Evolutionary conservation across 2,797 vertebrate species (phyloP).

Genomic region (Hydrocynus forskahlii): DNA sequence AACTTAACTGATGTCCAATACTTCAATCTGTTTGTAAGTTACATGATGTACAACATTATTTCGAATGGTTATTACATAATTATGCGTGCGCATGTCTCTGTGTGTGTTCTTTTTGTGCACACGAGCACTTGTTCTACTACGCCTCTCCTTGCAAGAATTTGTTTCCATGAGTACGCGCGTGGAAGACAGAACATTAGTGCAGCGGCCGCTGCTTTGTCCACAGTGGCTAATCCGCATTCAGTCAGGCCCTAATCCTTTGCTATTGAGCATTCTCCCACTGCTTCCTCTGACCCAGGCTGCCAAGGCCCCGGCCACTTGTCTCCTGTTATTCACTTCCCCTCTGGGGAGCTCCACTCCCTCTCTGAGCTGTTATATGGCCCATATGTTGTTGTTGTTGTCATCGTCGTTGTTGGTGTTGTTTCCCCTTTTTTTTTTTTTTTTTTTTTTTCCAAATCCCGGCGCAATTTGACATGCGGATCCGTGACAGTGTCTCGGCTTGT

Average conservation of each 20-base stretch:
- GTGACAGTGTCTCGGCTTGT: constrained; percentile 76
- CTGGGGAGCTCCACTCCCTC: constrained; percentile 67
- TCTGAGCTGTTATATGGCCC: constrained; percentile 75
- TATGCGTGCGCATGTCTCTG: constrained; percentile 1
- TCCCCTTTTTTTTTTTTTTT: constrained; percentile 4
- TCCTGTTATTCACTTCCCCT: constrained; percentile 55
- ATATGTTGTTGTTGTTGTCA: constrained; percentile 81
- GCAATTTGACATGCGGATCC: constrained; percentile 77
- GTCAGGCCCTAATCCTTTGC: constrained; percentile 67
- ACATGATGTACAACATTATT: too few species aligned
- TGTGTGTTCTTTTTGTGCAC: constrained; percentile 7
- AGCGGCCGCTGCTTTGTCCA: constrained; percentile 68
- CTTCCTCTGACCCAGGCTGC: constrained; percentile 51
- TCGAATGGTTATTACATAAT: too few species aligned
- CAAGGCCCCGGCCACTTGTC: constrained; percentile 55
- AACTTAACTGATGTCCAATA: too few species aligned
- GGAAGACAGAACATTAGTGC: constrained; percentile 62
- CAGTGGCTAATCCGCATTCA: constrained; percentile 68
- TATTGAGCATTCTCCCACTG: constrained; percentile 59
- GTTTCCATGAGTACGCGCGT: constrained; percentile 41
- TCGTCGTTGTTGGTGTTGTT: constrained; percentile 63
- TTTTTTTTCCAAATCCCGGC: constrained; percentile 58
- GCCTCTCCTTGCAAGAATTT: neutral
- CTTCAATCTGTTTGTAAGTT: too few species aligned
- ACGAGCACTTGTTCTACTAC: neutral